These are phyloP conservation scores for Bos taurus DNA, from an alignment of 2,113 vertebrate genomes.

Conservation along the genomic window ARS-UCD2.0 NC_037337.1:82477001-82477500, in stretches of 20 bases:
- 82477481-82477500: not conserved
- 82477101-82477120: not conserved
- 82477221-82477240: not conserved
- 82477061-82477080: not conserved
- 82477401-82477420: not conserved
- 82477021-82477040: not conserved
- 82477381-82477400: not conserved
- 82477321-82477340: not conserved
- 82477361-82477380: not conserved
- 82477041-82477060: not conserved
- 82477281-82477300: not conserved
- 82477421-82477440: not conserved
- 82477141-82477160: not conserved
- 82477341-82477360: not conserved
- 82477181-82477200: not conserved
- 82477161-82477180: not conserved
- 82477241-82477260: not conserved
- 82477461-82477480: not conserved
- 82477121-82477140: not conserved
- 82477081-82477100: not conserved
- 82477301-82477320: not conserved
- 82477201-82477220: not conserved
- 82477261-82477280: not conserved
- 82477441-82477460: not conserved
- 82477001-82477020: not conserved